Evolutionary conservation across 1,140 invertebrate species (phyloP), one percentile per base, ranked within the genome.

Genomic region (Laodelphax striatellus): DNA sequence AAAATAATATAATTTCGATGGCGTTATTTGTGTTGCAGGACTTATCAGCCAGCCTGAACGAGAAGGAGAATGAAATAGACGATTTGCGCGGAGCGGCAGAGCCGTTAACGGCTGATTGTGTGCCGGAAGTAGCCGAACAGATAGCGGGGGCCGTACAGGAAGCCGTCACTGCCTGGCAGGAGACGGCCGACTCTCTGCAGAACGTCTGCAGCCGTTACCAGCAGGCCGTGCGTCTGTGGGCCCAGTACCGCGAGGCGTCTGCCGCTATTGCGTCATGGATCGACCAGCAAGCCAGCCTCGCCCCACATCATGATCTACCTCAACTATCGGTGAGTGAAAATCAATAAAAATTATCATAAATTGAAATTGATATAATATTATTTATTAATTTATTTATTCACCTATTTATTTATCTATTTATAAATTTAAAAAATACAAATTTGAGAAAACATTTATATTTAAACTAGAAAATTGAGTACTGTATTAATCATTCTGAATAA

Each of bases 171-270:
- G 82, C 85, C 19, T 90, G 87, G 79, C 79, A 86, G 61, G 83
- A 85, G 67, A 89, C 87, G 17, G 83, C 82, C 67, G 77, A 77
- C 63, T 84, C 86, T 70, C 76, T 90, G 61, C 81, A 81, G 62
- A 80, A 82, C 61, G 77, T 90, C 59, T 87, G 85, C 72, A 82
- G 80, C 65, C 83, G 84, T 72, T 84, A 73, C 73, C 82, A 88
- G 74, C 74, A 84, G 70, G 87, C 87, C 3, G 85, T 87, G 50
- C 80, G 82, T 28, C 76, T 90, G 34, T 91, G 88, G 88, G 76
- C 83, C 65, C 78, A 83, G 52, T 90, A 89, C 73, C 76, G 82
- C 21, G 85, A 87, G 66, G 83, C 85, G 1, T 85, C 83, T 38
- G 84, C 85, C n/a, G 78, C 81, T 5, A 81, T 90, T 44, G 80